Conservation (phyloP, 2,113 vertebrate species). For the Cervus canadensis region DNA sequence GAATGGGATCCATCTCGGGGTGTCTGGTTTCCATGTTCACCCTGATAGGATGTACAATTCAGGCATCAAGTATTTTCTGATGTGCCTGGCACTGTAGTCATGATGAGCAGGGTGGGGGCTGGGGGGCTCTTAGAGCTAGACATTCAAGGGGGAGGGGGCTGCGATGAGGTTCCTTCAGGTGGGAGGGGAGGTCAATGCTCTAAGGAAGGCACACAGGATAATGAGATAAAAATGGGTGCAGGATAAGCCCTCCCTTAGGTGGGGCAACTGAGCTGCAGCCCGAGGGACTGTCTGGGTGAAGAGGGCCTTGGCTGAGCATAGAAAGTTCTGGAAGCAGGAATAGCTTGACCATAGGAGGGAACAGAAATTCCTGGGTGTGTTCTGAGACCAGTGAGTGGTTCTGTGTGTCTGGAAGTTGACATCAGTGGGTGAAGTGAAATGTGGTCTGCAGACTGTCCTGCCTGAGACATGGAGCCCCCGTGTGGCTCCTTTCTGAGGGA, state of each 20-base stretch:
- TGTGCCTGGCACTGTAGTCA: no score
- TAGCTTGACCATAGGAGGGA: accelerated
- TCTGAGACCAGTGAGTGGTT: background rate
- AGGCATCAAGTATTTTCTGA: background rate
- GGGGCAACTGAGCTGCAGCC: background rate
- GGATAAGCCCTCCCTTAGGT: accelerated
- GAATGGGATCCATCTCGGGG: no score
- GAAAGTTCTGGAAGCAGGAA: background rate
- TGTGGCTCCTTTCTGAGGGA: background rate
- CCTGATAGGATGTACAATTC: background rate
- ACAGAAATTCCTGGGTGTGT: background rate
- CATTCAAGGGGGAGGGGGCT: background rate
- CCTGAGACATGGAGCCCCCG: background rate
- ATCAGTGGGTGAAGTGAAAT: background rate
- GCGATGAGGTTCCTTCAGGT: background rate
- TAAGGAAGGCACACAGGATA: background rate
- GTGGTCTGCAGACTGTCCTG: background rate
- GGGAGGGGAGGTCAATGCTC: background rate
- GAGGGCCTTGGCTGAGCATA: background rate
- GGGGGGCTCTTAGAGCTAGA: background rate
- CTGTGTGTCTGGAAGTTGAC: background rate
- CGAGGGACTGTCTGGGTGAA: background rate
- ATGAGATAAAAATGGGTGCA: no score
- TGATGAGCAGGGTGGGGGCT: background rate
- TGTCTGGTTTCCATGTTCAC: background rate